These are phyloP conservation scores for Drosophila multiciliata DNA, from an alignment of 2,888 invertebrate genomes.

Conservation along the genomic window DNA sequence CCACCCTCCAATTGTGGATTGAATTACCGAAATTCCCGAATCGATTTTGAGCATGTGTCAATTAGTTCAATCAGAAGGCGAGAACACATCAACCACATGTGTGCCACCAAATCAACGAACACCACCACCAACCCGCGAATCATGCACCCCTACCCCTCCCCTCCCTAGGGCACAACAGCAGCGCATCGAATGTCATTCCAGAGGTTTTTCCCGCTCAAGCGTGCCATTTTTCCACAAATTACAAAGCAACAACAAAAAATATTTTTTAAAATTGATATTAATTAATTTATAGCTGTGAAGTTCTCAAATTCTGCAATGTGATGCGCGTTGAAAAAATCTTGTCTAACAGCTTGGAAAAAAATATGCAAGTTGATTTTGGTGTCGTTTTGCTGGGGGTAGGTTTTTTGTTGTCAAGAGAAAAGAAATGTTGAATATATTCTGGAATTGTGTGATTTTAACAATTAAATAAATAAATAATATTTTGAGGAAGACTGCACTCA, in stretches of 20 bases:
- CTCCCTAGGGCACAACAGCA: slow-evolving; percentile 7
- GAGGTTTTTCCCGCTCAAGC: slow-evolving; percentile 29
- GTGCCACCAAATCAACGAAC: slow-evolving; percentile 40
- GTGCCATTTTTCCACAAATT: slow-evolving; percentile 37
- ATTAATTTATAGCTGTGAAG: slow-evolving; percentile 45
- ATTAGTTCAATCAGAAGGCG: slow-evolving; percentile 75
- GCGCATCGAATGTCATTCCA: slow-evolving; percentile 46
- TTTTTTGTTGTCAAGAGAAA: neutral
- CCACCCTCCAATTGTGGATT: slow-evolving; percentile 24
- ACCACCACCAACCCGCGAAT: slow-evolving; percentile 13
- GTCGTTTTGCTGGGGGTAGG: slow-evolving; percentile 11
- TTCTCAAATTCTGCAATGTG: slow-evolving; percentile 12
- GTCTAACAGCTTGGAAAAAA: slow-evolving; percentile 37
- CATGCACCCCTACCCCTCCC: slow-evolving; percentile 28
- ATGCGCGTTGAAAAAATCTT: slow-evolving; percentile 5
- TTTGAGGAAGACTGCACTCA: neutral
- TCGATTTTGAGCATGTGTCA: slow-evolving; percentile 66
- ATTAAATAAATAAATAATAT: too few species aligned
- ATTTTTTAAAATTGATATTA: slow-evolving; percentile 46
- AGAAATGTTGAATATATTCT: neutral
- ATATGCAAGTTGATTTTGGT: slow-evolving; percentile 19
- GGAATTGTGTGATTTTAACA: neutral
- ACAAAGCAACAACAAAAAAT: slow-evolving; percentile 22
- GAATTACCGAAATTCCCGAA: slow-evolving; percentile 54
- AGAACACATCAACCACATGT: slow-evolving; percentile 67